Evolutionary conservation across 2,888 invertebrate species (phyloP), one percentile per base, ranked within the genome.

Genomic region (Hypercompe scribonia): DNA sequence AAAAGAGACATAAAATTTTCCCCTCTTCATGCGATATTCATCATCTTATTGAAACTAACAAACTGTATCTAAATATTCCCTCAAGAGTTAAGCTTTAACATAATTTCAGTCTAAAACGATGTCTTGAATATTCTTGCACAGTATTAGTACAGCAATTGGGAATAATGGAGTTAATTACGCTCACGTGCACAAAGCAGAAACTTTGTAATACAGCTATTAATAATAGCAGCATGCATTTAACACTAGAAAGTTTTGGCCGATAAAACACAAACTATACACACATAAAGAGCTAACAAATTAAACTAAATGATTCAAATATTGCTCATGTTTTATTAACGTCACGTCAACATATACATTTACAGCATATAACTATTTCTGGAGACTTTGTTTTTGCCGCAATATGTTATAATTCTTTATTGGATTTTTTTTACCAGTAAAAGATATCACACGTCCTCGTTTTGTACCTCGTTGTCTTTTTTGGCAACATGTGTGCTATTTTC

Each of bases 161-260:
- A 61, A 33, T 80, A 67, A 75, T 34, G 21, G 74, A 71, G 76
- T 66, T 58, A 71, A 67, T 72, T 75, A 71, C 69, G 73, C 83
- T 81, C 70, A 76, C 73, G 74, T 78, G 74, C 61, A 70, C 64
- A 76, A 65, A 70, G 58, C 42, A 61, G 58, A 68, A 42, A 42
- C 21, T 39, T 36, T 13, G 24, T n/a, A 28, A 65, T 21, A 66
- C 36, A 65, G 31, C 28, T 11, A 50, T 7, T 50, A 10, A 10
- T 24, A 24, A 50, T 50, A 24, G n/a, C 31, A 31, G 1, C 33
- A 63, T 28, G 2, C 28, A 5, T 28, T 21, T 13, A 21, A 8
- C 15, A 33, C 18, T 31, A 21, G 7, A 58, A 65, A 28, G 28
- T 58, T 4, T 28, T 28, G 65, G n/a, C 13, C 28, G 10, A 28